Percentiles rank a stretch among this genome's conserved stretches.
These are phyloP conservation scores for Cenopis cana DNA, from an alignment of 2,888 invertebrate species.

Conservation along the genomic window DNA sequence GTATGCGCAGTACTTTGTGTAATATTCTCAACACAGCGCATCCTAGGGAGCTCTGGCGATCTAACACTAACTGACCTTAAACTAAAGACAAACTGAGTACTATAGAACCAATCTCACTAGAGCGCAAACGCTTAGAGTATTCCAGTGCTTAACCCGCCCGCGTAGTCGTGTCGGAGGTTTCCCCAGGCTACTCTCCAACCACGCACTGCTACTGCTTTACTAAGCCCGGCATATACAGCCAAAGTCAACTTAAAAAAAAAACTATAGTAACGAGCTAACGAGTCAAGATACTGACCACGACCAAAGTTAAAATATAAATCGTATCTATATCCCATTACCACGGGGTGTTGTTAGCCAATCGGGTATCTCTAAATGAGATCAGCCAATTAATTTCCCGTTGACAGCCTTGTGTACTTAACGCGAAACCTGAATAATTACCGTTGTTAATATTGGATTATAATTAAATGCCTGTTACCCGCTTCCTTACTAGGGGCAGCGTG, in stretches of 20 bases:
- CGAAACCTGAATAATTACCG: constrained; percentile 33
- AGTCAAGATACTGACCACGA: not conserved
- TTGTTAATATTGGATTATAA: constrained; percentile 38
- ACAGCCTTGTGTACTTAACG: constrained; percentile 37
- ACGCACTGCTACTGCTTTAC: no score
- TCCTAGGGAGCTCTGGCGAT: no score
- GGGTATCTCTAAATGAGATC: constrained; percentile 40
- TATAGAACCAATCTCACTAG: no score
- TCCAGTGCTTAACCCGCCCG: no score
- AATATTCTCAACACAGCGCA: not conserved
- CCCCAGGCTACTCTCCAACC: no score
- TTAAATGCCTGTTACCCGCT: constrained; percentile 34
- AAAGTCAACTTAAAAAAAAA: no score
- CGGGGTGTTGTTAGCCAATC: constrained; percentile 32
- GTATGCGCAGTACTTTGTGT: not conserved
- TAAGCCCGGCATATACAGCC: no score
- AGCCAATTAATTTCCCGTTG: constrained; percentile 40
- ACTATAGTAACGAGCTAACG: no score
- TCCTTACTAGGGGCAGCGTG: constrained; percentile 15
- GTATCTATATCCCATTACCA: constrained; percentile 31
- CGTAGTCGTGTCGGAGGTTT: no score
- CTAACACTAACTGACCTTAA: no score
- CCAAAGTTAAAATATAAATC: constrained; percentile 14
- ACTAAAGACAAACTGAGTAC: no score
- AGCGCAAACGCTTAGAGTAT: no score